These are phyloP conservation scores for Leptatherina wallacei DNA, from an alignment of 2,797 vertebrate genomes.

Conservation along the genomic window DNA sequence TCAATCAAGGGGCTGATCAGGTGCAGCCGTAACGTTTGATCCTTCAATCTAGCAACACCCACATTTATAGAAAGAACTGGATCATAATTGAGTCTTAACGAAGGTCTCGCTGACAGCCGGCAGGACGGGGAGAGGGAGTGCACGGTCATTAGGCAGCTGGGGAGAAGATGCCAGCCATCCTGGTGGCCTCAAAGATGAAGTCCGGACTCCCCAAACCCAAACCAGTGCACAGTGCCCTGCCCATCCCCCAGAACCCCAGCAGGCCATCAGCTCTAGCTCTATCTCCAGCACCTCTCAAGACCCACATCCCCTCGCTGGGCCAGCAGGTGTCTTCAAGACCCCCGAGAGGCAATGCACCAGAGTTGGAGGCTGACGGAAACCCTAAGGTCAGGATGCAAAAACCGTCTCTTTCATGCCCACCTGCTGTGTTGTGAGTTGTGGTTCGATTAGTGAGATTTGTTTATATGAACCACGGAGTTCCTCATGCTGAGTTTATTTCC, in stretches of 20 bases:
- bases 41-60: slow-evolving; percentile 9
- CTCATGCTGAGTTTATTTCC: background rate
- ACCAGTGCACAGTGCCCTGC: slow-evolving; percentile 94
- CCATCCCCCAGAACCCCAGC: slow-evolving; percentile 90
- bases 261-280: slow-evolving; percentile 76
- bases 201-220: slow-evolving; percentile 97
- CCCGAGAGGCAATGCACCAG: slow-evolving; percentile 35
- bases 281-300: slow-evolving; percentile 84
- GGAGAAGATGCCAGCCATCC: slow-evolving; percentile 96
- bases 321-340: slow-evolving; percentile 74
- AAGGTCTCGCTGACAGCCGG: slow-evolving; percentile 6
- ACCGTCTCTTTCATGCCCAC: too few relatives aligned
- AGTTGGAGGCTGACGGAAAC: slow-evolving; percentile 83
- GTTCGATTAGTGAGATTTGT: background rate
- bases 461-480: too few relatives aligned
- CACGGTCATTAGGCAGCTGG: slow-evolving; percentile 25
- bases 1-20: slow-evolving; percentile 11
- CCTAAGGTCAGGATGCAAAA: slow-evolving; percentile 88
- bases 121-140: slow-evolving; percentile 23
- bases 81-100: slow-evolving; percentile 14
- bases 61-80: background rate
- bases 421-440: background rate
- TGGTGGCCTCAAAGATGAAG: slow-evolving; percentile 96
- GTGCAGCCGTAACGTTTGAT: background rate
- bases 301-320: slow-evolving; percentile 61